These are phyloP conservation scores for Crioceris asparagi DNA, from an alignment of 2,888 invertebrate genomes.

Conservation along the genomic window DNA sequence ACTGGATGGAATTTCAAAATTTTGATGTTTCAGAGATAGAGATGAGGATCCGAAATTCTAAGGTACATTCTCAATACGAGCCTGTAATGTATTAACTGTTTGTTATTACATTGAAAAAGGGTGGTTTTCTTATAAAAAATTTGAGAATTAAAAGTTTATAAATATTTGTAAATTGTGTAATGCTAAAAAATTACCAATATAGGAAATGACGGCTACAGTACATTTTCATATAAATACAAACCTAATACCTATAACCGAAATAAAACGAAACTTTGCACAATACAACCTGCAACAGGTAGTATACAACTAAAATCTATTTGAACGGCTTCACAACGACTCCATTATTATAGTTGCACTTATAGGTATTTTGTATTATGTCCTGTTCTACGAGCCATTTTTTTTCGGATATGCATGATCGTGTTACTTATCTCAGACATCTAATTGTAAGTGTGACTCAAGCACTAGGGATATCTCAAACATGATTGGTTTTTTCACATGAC, in stretches of 20 bases:
- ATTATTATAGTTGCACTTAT: slow-evolving; percentile 70
- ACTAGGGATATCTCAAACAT: slow-evolving; percentile 73
- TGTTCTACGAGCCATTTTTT: too few species aligned
- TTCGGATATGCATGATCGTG: slow-evolving; percentile 93
- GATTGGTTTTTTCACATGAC: slow-evolving; percentile 94
- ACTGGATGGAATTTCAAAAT: too few species aligned
- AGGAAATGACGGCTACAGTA: slow-evolving; percentile 25
- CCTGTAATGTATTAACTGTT: too few species aligned
- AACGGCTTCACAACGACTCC: slow-evolving; percentile 74
- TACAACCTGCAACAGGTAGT: slow-evolving; percentile 76
- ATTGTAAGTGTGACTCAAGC: slow-evolving; percentile 89
- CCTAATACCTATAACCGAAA: slow-evolving; percentile 59
- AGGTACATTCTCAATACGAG: too few species aligned
- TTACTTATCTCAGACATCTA: slow-evolving; percentile 87
- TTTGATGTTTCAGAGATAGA: too few species aligned
- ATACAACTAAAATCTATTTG: slow-evolving; percentile 81
- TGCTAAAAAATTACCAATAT: slow-evolving; percentile 42
- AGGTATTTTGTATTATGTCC: background rate
- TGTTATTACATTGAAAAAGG: too few species aligned
- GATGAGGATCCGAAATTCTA: too few species aligned
- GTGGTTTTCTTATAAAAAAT: too few species aligned
- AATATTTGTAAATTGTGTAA: too few species aligned
- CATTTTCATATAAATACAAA: slow-evolving; percentile 25
- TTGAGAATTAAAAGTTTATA: too few species aligned
- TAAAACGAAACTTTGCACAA: slow-evolving; percentile 57